Evolutionary conservation across 2,113 vertebrate species (phyloP).

Genomic region (Phylloscopus trochilus): DNA sequence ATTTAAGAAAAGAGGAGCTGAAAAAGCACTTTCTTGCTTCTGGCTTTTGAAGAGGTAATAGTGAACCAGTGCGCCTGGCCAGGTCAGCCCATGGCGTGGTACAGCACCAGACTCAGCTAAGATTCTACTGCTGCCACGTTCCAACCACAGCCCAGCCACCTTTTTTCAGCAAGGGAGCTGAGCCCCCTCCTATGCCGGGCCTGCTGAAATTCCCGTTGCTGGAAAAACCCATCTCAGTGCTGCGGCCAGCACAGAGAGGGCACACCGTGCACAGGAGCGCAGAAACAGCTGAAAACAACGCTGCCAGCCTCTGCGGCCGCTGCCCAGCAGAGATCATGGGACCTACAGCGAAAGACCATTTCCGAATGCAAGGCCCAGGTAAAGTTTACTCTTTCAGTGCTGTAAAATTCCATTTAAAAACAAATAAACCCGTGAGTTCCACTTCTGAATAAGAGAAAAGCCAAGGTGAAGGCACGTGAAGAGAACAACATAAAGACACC

Average conservation of each 20-base stretch:
- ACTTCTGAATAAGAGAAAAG: not conserved
- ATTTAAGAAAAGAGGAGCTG: not conserved
- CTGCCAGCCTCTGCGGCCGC: rapidly evolving
- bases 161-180: not conserved
- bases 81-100: not conserved
- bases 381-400: not conserved
- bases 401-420: not conserved
- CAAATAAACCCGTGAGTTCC: not conserved
- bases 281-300: not conserved
- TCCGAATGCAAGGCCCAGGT: not conserved
- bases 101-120: not conserved
- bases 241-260: not conserved
- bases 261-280: rapidly evolving
- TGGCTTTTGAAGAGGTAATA: not conserved
- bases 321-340: not conserved
- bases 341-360: not conserved
- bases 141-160: not conserved
- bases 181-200: not conserved
- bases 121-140: rapidly evolving
- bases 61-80: not conserved
- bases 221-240: not conserved
- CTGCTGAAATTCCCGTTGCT: not conserved
- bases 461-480: not conserved
- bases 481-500: not conserved
- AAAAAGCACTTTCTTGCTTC: not conserved